These are phyloP conservation scores for Gastrophysa polygoni DNA, from an alignment of 2,888 invertebrate species.

Conservation along the genomic window DNA sequence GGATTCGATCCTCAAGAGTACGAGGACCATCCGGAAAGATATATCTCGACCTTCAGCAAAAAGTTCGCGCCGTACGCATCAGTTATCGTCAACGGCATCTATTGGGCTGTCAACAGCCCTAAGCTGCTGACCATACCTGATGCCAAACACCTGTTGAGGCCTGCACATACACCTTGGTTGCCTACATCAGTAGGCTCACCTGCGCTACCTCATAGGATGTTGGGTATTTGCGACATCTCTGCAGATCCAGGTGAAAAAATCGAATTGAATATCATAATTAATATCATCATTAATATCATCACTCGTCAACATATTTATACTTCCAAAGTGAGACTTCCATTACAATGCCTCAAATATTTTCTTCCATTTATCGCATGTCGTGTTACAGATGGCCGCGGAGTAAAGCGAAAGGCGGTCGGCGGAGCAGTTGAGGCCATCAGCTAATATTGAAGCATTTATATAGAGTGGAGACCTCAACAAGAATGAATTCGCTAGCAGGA, in stretches of 20 bases:
- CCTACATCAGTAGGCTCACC: slow-evolving; percentile 88
- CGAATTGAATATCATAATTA: background rate
- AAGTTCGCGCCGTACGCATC: slow-evolving; percentile 98
- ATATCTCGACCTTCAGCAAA: slow-evolving; percentile 94
- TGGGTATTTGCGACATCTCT: slow-evolving; percentile 97
- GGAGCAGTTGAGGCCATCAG: too few species aligned
- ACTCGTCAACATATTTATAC: too few species aligned
- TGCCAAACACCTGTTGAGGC: slow-evolving; percentile 90
- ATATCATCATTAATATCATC: too few species aligned
- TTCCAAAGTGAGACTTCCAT: too few species aligned
- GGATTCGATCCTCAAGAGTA: slow-evolving; percentile 88
- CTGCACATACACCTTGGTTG: slow-evolving; percentile 91
- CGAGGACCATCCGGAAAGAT: slow-evolving; percentile 90
- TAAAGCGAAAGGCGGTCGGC: too few species aligned
- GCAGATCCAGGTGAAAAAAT: slow-evolving; percentile 81
- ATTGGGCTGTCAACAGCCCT: slow-evolving; percentile 98
- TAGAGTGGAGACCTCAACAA: too few species aligned
- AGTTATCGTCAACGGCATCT: slow-evolving; percentile 96
- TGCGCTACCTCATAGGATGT: slow-evolving; percentile 85
- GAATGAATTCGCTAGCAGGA: too few species aligned
- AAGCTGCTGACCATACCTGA: slow-evolving; percentile 97
- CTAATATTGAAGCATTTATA: too few species aligned
- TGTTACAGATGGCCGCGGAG: too few species aligned
- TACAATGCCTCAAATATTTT: too few species aligned
- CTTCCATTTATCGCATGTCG: too few species aligned